Conservation (phyloP, 2,113 vertebrate species). For the Terrapene triunguis region DNA sequence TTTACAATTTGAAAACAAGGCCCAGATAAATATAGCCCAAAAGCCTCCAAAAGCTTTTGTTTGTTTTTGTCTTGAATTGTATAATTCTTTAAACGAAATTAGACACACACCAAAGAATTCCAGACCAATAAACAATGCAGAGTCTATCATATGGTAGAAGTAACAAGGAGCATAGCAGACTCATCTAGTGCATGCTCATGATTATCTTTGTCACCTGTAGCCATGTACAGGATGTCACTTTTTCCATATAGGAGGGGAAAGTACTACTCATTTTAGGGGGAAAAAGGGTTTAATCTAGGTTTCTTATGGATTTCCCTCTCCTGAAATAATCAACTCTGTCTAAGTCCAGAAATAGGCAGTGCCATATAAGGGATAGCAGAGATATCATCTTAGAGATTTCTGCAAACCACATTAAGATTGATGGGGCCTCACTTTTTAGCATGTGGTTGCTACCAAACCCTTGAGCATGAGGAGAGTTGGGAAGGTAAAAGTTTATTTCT, state of each 20-base stretch:
- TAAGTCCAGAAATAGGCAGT: not conserved
- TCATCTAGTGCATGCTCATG: rapidly evolving
- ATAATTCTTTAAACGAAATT: not conserved
- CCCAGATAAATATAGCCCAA: not conserved
- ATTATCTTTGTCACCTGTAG: not conserved
- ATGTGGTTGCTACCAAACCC: not conserved
- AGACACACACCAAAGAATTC: not conserved
- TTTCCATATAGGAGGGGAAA: not conserved
- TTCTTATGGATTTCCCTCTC: not conserved
- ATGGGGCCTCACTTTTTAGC: not conserved
- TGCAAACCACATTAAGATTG: not conserved
- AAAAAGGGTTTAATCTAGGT: rapidly evolving
- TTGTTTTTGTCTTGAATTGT: not conserved
- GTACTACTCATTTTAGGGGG: rapidly evolving
- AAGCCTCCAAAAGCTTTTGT: not conserved
- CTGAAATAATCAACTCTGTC: not conserved
- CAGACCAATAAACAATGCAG: not conserved
- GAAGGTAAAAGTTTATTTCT: not conserved
- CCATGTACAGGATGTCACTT: not conserved
- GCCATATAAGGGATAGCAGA: not conserved
- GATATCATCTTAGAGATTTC: not conserved
- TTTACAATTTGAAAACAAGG: not conserved
- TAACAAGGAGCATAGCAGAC: rapidly evolving
- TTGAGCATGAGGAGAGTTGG: not conserved
- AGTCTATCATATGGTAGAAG: not conserved